These are phyloP conservation scores for Drosophila mayri DNA, from an alignment of 1,140 invertebrate species.

Conservation along the genomic window DNA sequence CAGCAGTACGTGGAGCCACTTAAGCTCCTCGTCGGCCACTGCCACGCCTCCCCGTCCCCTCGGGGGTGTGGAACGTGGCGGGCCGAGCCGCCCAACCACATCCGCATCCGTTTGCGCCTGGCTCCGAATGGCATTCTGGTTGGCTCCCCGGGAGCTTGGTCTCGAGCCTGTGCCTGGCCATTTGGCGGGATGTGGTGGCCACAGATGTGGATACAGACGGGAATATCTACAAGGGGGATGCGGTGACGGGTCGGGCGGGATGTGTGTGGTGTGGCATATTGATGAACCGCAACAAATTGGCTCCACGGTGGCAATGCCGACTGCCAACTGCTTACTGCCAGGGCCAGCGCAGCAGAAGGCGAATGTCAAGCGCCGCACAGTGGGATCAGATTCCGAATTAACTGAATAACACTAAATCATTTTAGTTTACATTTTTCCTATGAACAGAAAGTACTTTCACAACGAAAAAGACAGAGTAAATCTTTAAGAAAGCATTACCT, in stretches of 20 bases:
- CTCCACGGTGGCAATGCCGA: slow-evolving; percentile 59
- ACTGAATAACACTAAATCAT: neutral
- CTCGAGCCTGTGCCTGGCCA: slow-evolving; percentile 11
- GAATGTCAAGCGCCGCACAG: slow-evolving; percentile 49
- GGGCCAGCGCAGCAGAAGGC: slow-evolving; percentile 27
- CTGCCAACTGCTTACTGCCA: slow-evolving; percentile 18
- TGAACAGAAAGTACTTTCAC: too few species aligned
- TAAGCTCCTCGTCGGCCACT: slow-evolving; percentile 60
- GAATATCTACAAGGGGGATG: slow-evolving; percentile 7
- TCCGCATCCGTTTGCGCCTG: slow-evolving; percentile 56
- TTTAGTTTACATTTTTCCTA: neutral
- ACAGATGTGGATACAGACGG: slow-evolving; percentile 22
- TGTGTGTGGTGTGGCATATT: slow-evolving; percentile 75
- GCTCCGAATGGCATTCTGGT: slow-evolving; percentile 58
- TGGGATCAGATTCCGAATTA: slow-evolving; percentile 8
- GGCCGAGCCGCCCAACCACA: slow-evolving; percentile 38
- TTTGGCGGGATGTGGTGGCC: slow-evolving; percentile 34
- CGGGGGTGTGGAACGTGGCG: neutral
- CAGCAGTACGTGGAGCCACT: slow-evolving; percentile 76
- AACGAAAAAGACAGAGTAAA: neutral
- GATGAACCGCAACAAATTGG: slow-evolving; percentile 81
- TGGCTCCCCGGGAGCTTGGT: slow-evolving; percentile 36
- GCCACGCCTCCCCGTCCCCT: slow-evolving; percentile 2
- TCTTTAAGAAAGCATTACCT: neutral
- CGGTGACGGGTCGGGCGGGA: slow-evolving; percentile 14